Evolutionary conservation across 1,140 invertebrate species (phyloP).

Genomic region (Hestina assimilis): DNA sequence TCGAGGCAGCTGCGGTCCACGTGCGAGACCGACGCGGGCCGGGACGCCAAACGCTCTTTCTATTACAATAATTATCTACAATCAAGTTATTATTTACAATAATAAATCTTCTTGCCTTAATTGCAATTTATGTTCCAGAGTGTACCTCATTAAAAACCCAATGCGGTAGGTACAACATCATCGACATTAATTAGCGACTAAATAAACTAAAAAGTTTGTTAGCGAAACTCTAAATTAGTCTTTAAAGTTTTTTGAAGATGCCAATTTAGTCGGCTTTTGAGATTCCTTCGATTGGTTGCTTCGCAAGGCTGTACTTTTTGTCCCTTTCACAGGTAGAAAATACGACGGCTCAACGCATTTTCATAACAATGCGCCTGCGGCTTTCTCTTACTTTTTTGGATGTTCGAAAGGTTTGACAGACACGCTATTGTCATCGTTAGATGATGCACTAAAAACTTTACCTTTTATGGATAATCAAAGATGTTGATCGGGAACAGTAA

Average conservation of each 20-base stretch:
- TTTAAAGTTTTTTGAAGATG: constrained; percentile 60
- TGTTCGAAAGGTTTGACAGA: constrained; percentile 67
- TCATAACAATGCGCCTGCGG: constrained; percentile 74
- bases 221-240: constrained; percentile 65
- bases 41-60: constrained; percentile 8
- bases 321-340: constrained; percentile 66
- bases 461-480: constrained; percentile 66
- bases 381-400: constrained; percentile 69
- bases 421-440: constrained; percentile 72
- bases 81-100: not conserved
- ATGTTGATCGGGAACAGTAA: constrained; percentile 51
- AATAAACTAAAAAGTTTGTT: constrained; percentile 63
- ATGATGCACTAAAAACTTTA: constrained; percentile 65
- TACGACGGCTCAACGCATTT: constrained; percentile 68
- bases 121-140: constrained; percentile 9
- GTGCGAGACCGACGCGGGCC: constrained; percentile 34
- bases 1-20: constrained; percentile 56
- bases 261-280: constrained; percentile 61
- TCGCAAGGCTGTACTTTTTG: constrained; percentile 71
- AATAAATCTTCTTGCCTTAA: not conserved
- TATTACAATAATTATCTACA: constrained; percentile 10
- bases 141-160: constrained; percentile 33
- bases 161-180: constrained; percentile 42
- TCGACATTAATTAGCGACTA: constrained; percentile 51
- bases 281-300: constrained; percentile 58